Evolutionary conservation across 2,113 vertebrate species (phyloP), one percentile per base, ranked within the genome.

Genomic region (Phylloscopus whistleri): DNA sequence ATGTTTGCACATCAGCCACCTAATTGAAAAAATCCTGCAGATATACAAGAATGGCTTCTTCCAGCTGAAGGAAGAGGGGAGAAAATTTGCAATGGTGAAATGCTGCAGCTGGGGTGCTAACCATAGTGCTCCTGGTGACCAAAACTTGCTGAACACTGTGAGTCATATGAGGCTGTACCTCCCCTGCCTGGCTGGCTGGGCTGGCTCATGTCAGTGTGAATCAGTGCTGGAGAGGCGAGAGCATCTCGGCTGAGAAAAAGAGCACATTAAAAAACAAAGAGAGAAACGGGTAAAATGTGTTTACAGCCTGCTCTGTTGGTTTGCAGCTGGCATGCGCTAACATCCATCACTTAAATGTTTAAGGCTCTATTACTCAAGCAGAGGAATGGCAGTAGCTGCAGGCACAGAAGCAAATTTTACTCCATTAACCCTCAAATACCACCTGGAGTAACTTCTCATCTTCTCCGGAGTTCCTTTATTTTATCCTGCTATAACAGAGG

Each of bases 271-370:
- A 80, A 96, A 94, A 76, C 74, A 95, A 78, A 89, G 70, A 70
- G 30, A 83, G 72, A 83, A 93, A 83, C 1, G 22, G 88, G 67
- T 64, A 60, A 95, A 96, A 94, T 90, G 92, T 96, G 90, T 90
- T 95, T 96, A 96, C 90, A 93, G 88, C 73, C 76, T 84, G 68
- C 80, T 95, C 52, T 89, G 76, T 68, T 94, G 86, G 68, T 78
- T 96, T 94, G 90, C 95, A 95, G 73, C 92, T 96, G 85, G 85
- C 83, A 72, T 56, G 58, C 76, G 75, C 80, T 90, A 88, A 78
- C 93, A 93, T 96, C 83, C 73, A 78, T 96, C 93, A 92, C 93
- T 95, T 93, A 90, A 96, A 93, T 83, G 77, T 96, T 93, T 96
- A 93, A 92, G 80, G 90, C 79, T 93, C 88, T 94, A 74, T 95